Base-by-base conservation (phyloP, 2,888 invertebrate species). In the Callinectes sapidus region DNA sequence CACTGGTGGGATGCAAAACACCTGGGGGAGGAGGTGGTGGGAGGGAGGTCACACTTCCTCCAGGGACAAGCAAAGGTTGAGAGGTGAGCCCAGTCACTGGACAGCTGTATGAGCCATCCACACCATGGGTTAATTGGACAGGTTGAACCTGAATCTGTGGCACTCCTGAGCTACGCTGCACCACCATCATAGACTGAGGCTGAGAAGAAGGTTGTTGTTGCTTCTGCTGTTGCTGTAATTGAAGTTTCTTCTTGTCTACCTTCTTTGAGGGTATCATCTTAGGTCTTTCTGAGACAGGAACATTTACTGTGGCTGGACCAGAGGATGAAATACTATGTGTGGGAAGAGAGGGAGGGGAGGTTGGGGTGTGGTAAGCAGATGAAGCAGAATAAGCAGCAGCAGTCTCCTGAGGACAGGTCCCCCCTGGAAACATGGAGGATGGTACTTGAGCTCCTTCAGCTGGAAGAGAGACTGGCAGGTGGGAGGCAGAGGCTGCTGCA, bases 121-220 rank as follows among this genome's bases (percentile, higher is more conserved):
- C 94, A 54, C 92, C 91, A 55, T 93, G 93, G 87, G 61, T 91
- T 85, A 93, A 87, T 91, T 93, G 92, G 85, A 94, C 94, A 95
- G 96, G 96, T 93, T 96, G 96, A 95, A 96, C 96, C 95, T 96
- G 95, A 92, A 96, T 96, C 95, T 94, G 96, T 96, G 95, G 95
- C 92, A 91, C 91, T 42, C 95, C 94, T 55, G 94, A 94, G 87
- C 95, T 95, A 90, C 95, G 95, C 93, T 95, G 95, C 42, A 81
- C 90, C 88, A 92, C 90, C 88, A 89, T 89, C 88, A 93, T 92
- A 48, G 87, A 91, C 66, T 94, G 94, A n/a, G 87, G 88, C 55
- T 93, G 93, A 32, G 90, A 90, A 3, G 86, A 77, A 18, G 90
- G 89, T 54, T 94, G 92, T 28, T 94, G 94, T 66, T 93, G 94